Evolutionary conservation across 2,113 vertebrate species (phyloP).

Genomic region (Piaya cayana): DNA sequence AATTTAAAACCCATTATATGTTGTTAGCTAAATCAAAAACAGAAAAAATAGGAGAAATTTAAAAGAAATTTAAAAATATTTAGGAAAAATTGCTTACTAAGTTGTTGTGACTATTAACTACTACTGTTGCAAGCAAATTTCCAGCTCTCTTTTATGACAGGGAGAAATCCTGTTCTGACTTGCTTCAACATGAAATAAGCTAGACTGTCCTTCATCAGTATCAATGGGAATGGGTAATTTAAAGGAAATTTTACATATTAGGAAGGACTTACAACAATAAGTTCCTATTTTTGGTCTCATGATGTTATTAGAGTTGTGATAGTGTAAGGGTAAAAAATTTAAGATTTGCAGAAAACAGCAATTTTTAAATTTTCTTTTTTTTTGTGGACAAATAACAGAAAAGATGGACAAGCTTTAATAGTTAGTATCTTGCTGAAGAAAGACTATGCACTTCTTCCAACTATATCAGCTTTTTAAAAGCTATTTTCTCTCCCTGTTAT

Average conservation of each 20-base stretch:
- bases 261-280: background rate
- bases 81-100: background rate
- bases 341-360: background rate
- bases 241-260: background rate
- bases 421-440: background rate
- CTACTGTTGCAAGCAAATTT: background rate
- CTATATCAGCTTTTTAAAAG: background rate
- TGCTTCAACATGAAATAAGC: background rate
- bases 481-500: background rate
- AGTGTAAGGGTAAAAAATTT: background rate
- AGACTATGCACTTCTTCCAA: background rate
- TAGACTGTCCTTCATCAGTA: background rate
- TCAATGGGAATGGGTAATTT: background rate
- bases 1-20: background rate
- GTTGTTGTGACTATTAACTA: background rate
- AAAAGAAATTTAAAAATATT: background rate
- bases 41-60: background rate
- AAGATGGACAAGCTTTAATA: background rate
- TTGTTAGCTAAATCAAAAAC: background rate
- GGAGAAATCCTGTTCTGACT: background rate
- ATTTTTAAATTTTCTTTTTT: too few species aligned
- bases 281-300: background rate
- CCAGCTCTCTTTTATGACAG: background rate
- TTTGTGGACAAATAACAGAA: background rate
- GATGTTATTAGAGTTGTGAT: background rate